Evolutionary conservation across 2,113 vertebrate genomes (phyloP).

Genomic region (Rhabdornis inornatus): DNA sequence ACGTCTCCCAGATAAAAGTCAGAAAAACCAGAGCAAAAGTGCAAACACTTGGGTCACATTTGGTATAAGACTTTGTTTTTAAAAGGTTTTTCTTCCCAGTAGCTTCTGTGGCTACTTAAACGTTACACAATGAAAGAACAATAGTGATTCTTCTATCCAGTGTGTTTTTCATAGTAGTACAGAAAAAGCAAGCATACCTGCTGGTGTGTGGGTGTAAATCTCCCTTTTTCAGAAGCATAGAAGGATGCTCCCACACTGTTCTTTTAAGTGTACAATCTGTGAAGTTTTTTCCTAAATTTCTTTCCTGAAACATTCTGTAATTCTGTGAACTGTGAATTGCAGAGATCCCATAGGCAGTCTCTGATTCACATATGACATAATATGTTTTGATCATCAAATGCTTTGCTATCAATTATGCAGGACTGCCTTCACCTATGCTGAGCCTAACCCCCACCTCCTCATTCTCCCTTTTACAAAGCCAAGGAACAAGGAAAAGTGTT

Average conservation of each 20-base stretch:
- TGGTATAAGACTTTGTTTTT: neutral
- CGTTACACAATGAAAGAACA: neutral
- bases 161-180: neutral
- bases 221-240: neutral
- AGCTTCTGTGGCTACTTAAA: neutral
- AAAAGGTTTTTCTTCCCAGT: neutral
- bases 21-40: neutral
- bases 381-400: neutral
- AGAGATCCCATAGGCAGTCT: neutral
- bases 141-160: neutral
- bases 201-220: slow-evolving; percentile 3
- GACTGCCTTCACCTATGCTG: neutral
- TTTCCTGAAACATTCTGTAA: neutral
- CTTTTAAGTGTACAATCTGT: slow-evolving; percentile 5
- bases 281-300: neutral
- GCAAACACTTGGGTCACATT: neutral
- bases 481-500: neutral
- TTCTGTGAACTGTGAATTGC: neutral
- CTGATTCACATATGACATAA: neutral
- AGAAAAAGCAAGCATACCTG: slow-evolving; percentile 4
- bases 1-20: neutral
- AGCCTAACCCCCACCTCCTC: neutral
- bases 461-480: neutral
- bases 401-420: neutral
- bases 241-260: slow-evolving; percentile 4